phyloP scores from a whole-genome alignment of 2,888 invertebrate genomes.

The Spisula subtruncata region DNA sequence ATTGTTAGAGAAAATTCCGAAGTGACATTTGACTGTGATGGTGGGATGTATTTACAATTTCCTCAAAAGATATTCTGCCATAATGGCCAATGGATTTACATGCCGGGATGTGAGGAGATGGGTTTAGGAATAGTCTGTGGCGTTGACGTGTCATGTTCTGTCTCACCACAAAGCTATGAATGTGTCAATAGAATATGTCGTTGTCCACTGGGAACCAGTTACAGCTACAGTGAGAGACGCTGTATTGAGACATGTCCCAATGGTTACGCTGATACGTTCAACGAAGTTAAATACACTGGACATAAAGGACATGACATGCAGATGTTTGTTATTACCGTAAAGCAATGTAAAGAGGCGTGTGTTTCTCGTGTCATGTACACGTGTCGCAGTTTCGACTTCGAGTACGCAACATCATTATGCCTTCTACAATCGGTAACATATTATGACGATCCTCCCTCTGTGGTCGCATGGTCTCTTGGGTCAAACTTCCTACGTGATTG shows the following conservation, averaged over 20 bases:
- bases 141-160: not conserved
- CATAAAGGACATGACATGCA: not conserved
- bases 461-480: not conserved
- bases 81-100: not conserved
- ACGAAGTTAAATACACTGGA: not conserved
- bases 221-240: not conserved
- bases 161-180: not conserved
- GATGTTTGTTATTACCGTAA: no score
- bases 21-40: not conserved
- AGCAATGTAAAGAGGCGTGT: not conserved
- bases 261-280: conserved; percentile 5
- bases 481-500: not conserved
- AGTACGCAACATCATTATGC: not conserved
- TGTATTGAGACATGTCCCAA: not conserved
- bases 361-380: not conserved
- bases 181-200: conserved; percentile 9
- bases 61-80: not conserved
- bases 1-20: not conserved
- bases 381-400: not conserved
- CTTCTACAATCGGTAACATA: not conserved
- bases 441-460: not conserved
- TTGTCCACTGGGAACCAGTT: not conserved
- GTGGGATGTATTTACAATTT: not conserved
- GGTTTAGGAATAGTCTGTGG: conserved; percentile 5
- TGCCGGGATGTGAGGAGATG: not conserved